Evolutionary conservation across 2,797 vertebrate genomes (phyloP).

Genomic region (Rallus crepitans): DNA sequence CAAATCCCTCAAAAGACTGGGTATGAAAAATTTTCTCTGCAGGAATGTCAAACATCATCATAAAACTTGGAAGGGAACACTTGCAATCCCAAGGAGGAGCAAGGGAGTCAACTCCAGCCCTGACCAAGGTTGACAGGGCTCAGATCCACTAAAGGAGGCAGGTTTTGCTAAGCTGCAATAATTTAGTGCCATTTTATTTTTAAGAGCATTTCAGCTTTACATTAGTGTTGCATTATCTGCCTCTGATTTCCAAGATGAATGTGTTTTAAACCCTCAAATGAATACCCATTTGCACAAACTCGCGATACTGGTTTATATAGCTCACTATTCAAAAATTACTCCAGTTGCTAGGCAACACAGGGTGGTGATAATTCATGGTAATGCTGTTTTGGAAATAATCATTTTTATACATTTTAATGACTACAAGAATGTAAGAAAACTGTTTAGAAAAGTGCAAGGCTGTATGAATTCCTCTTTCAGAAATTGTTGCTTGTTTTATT

Average conservation of each 20-base stretch:
- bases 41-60: background rate
- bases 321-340: constrained; percentile 76
- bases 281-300: constrained; percentile 76
- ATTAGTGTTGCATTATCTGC: constrained; percentile 56
- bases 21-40: background rate
- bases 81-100: background rate
- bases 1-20: background rate
- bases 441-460: constrained; percentile 44
- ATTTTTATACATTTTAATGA: constrained; percentile 76
- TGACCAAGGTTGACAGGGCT: constrained; percentile 1
- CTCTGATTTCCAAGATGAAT: constrained; percentile 72
- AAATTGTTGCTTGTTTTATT: constrained; percentile 53
- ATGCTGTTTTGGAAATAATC: constrained; percentile 74
- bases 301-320: constrained; percentile 57
- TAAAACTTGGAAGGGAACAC: background rate
- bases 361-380: constrained; percentile 69
- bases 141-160: background rate
- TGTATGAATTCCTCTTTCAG: background rate
- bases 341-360: constrained; percentile 79
- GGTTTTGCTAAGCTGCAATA: background rate
- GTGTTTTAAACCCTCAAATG: constrained; percentile 53
- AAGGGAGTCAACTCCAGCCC: background rate
- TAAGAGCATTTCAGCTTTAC: constrained; percentile 49
- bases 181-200: constrained; percentile 17
- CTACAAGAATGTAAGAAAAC: constrained; percentile 47